Evolutionary conservation across 2,797 vertebrate species (phyloP), one percentile per base, ranked within the genome.

Genomic region (Molossus alvarezi): DNA sequence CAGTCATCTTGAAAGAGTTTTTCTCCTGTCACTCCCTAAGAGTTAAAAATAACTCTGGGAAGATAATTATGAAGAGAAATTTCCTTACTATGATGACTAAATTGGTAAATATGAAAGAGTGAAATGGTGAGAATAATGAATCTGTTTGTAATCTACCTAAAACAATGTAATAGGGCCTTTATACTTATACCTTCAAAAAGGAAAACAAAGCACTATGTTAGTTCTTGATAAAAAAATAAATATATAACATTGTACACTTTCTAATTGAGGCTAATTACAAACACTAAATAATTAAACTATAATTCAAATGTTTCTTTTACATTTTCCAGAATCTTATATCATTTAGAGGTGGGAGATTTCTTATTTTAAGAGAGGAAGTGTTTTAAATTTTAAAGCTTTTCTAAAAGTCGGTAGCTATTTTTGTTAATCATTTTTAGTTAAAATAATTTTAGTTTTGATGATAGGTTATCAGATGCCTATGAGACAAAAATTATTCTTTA

Each of bases 311-410:
- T 76, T 80, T 58, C 12, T 69, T 96, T 93, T 45, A 81, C 5
- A 57, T 64, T 95, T 88, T 23, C 48, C 11, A 91, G 53, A 65
- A 69, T 57, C 13, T 76, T 55, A 8, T 64, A 53, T 65, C 4
- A 89, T 1, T 21, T 25, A 53, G n/a, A 83, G 4, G 3, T 9
- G 13, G 5, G 21, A 3, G 23, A 27, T 4, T 91, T 73, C 55
- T 67, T 23, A 91, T 33, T 93, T 88, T 82, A 85, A 82, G 60
- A 87, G 27, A 92, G 3, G 1, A 27, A 81, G 51, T 90, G 23
- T 29, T 83, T 95, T 88, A 95, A 89, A 93, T 12, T 80, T 81
- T 51, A 60, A 95, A 80, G 1, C 0, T 95, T 53, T 79, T 20
- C 4, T 15, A 77, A 71, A 93, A 81, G 48, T 82, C 27, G 17